Evolutionary conservation across 2,113 vertebrate genomes (phyloP).

Genomic region (Chaenocephalus aceratus): DNA sequence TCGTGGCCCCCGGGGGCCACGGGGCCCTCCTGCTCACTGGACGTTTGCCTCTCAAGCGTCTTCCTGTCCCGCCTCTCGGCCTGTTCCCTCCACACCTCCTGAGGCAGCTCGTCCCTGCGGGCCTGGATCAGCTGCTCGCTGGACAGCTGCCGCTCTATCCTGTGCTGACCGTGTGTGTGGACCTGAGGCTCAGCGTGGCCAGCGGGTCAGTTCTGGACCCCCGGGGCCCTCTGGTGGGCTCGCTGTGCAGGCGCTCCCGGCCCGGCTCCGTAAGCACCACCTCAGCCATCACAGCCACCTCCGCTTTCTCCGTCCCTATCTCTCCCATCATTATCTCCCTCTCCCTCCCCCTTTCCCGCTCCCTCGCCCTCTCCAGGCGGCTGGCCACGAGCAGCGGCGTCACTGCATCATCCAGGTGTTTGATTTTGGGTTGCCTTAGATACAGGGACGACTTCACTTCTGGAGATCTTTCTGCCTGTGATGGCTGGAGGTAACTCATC

Average conservation of each 20-base stretch:
- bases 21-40: slow-evolving; percentile 85
- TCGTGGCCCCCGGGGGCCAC: slow-evolving; percentile 82
- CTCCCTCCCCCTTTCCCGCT: slow-evolving; percentile 73
- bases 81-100: slow-evolving; percentile 86
- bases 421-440: slow-evolving; percentile 87
- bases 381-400: slow-evolving; percentile 71
- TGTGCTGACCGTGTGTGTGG: slow-evolving; percentile 58
- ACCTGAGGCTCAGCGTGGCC: slow-evolving; percentile 76
- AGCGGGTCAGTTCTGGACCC: slow-evolving; percentile 72
- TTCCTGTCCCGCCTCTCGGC: slow-evolving; percentile 77
- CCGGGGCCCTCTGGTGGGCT: slow-evolving; percentile 69
- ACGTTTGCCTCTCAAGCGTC: slow-evolving; percentile 84
- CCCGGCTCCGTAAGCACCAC: slow-evolving; percentile 81
- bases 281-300: slow-evolving; percentile 83
- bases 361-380: slow-evolving; percentile 73
- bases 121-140: slow-evolving; percentile 85
- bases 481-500: slow-evolving; percentile 60
- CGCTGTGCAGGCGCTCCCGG: slow-evolving; percentile 77
- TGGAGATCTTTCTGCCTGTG: slow-evolving; percentile 29
- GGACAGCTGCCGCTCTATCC: slow-evolving; percentile 77
- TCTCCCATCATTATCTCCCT: slow-evolving; percentile 67
- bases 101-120: slow-evolving; percentile 81
- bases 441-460: slow-evolving; percentile 82
- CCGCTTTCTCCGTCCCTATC: slow-evolving; percentile 59
- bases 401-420: slow-evolving; percentile 84